Evolutionary conservation across 1,140 invertebrate genomes (phyloP), one percentile per base, ranked within the genome.

Genomic region (Rhyzopertha dominica): DNA sequence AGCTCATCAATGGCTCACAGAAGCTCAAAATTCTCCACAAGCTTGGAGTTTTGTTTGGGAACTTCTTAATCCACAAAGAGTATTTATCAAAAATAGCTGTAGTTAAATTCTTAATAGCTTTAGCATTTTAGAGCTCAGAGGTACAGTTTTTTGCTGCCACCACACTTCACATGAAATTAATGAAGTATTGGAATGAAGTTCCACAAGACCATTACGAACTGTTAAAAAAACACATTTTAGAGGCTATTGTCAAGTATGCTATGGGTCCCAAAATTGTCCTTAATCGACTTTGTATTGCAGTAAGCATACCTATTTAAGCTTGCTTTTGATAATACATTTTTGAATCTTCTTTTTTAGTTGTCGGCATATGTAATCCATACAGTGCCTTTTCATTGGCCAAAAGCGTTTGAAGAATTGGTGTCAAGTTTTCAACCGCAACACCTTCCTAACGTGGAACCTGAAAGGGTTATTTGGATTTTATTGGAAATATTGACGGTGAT

Each of bases 71-170:
- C 76, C 82, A 7, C 75, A 79, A 40, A 89, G 90, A 74, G 89
- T 81, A 67, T 63, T 16, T 34, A 30, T 2, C 14, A 30, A n/a
- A 5, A 9, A 9, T 31, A 3, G 5, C 17, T 31, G 29, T 31
- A 31, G 8, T 3, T 3, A 2, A 18, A 16, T 43, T 10, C 20
- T 2, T 20, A 35, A 41, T 36, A 34, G 19, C 13, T 38, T 31
- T 51, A 35, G 48, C 39, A 18, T 71, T 76, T 37, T 62, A 94
- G 89, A 72, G 78, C 29, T 77, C 80, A 39, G 90, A 94, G 72
- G 83, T 91, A 3, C 90, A 94, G 67, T 95, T 90, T 71, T 96
- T 91, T 78, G 92, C 85, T 42, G 90, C 91, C 5, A 89, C 83
- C 35, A 90, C 88, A 32, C 67, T 95, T 25, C 85, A 95, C 58